These are phyloP conservation scores for Eupelmus urozonus DNA, from an alignment of 2,888 invertebrate genomes.

Conservation along the genomic window DNA sequence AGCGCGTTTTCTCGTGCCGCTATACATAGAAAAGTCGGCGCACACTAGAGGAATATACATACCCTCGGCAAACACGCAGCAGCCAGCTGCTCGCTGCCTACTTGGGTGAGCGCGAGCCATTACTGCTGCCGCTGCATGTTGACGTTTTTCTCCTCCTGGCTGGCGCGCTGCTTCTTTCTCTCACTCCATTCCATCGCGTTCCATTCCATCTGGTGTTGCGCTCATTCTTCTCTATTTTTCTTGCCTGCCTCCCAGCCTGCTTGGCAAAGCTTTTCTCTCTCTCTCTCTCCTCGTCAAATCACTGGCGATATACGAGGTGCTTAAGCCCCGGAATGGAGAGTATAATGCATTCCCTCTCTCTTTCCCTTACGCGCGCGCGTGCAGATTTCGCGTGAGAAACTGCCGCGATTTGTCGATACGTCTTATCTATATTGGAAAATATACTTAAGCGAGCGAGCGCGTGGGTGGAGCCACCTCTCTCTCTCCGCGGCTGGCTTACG, in stretches of 20 bases:
- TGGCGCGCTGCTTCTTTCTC: constrained; percentile 41
- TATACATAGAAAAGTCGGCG: too few species aligned
- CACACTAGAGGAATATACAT: too few species aligned
- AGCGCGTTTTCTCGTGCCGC: too few species aligned
- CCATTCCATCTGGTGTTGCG: constrained; percentile 45
- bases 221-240: constrained; percentile 56
- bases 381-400: constrained; percentile 33
- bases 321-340: constrained; percentile 36
- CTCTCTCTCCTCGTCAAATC: constrained; percentile 47
- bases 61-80: background rate
- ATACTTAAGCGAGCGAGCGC: constrained; percentile 12
- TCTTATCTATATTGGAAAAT: constrained; percentile 55
- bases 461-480: background rate
- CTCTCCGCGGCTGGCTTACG: background rate
- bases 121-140: constrained; percentile 41
- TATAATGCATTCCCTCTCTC: background rate
- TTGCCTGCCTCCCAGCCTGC: constrained; percentile 9
- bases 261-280: constrained; percentile 39
- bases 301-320: constrained; percentile 53
- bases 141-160: constrained; percentile 46
- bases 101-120: background rate
- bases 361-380: background rate
- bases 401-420: constrained; percentile 54
- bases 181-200: background rate
- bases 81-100: background rate